Evolutionary conservation across 2,797 vertebrate species (phyloP), one percentile per base, ranked within the genome.

Genomic region (Sciurus carolinensis): DNA sequence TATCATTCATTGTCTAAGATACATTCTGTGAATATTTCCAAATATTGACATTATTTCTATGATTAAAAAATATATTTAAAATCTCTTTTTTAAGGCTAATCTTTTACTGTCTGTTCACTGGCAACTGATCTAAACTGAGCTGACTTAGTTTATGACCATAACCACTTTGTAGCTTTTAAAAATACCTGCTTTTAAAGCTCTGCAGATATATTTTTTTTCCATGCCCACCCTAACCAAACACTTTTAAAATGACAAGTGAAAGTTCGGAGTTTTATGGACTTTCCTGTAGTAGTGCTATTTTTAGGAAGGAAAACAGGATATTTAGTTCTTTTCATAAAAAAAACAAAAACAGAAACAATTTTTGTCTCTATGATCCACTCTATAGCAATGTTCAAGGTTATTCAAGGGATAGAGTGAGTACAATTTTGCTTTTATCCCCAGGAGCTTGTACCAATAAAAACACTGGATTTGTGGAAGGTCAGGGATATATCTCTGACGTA

Each of bases 221-320:
- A 88, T 57, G 39, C 3, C 47, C 1, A 76, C 28, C 26, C 33
- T 92, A 91, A 92, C 81, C 79, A 69, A 90, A 44, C 36, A 80
- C 66, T 95, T 94, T 96, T 92, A 89, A 79, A 97, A 66, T 77
- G 73, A 89, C 47, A 36, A 96, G 66, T 93, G 82, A 84, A 97
- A 97, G 79, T 88, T 97, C 73, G 75, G 90, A 92, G 54, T 95
- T 96, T 97, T 97, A 94, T 92, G 71, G 59, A 30, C 79, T 97
- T 95, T 96, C 66, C 42, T 86, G 80, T 22, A 91, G 39, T 62
- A 86, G 83, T 72, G 8, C 82, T 96, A 94, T 96, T 97, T 97
- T 97, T 89, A 91, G 94, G 82, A 80, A 73, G 18, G 36, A 76
- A 96, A 86, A 57, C 26, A 89, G 39, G 57, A 93, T 95, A 87